Base-by-base conservation (phyloP, 2,888 invertebrate species). In the Diarsia dahlii region DNA sequence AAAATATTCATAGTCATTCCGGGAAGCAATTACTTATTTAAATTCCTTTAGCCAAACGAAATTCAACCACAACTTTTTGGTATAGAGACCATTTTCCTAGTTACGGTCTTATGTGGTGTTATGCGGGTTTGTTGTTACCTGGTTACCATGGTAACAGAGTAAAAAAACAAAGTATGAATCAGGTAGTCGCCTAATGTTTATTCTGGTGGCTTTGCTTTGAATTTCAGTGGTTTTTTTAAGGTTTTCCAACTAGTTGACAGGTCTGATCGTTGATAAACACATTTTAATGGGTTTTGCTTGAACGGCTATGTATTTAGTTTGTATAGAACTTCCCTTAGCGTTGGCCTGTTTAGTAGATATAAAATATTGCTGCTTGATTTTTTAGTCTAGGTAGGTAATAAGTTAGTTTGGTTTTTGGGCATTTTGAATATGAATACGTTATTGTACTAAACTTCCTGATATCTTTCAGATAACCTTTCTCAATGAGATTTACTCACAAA, bases 131-230 rank as follows among this genome's bases (percentile, higher is more conserved):
- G 94, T 94, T 93, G 92, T 88, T 85, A 87, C 77, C 23, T 3
- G 20, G 94, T 94, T 89, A 81, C 91, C 78, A 93, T 92, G 89
- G 91, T 56, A 80, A 92, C 93, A 77, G 46, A 74, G 60, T 80
- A 78, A 85, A 87, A 87, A 86, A 88, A 85, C 87, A 86, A 66
- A 28, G 77, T 60, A 62, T 84, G 87, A 86, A 89, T 89, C 87
- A 85, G 68, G 74, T 67, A 34, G 81, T 70, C 13, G 65, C 76
- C 66, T 80, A 28, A 83, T 87, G 88, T 89, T 90, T 89, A 86
- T 82, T 83, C 71, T 78, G 74, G 34, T 70, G 66, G 64, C 82
- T 74, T 80, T 45, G 65, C 64, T 82, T 83, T 81, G 78, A 75
- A 84, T 82, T 80, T 84, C 82, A 84, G 82, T 68, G 70, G 65